Conservation (phyloP, 30 jellyfish, hydroid and myxozoan species). For the Nemopilema nomurai region DNA sequence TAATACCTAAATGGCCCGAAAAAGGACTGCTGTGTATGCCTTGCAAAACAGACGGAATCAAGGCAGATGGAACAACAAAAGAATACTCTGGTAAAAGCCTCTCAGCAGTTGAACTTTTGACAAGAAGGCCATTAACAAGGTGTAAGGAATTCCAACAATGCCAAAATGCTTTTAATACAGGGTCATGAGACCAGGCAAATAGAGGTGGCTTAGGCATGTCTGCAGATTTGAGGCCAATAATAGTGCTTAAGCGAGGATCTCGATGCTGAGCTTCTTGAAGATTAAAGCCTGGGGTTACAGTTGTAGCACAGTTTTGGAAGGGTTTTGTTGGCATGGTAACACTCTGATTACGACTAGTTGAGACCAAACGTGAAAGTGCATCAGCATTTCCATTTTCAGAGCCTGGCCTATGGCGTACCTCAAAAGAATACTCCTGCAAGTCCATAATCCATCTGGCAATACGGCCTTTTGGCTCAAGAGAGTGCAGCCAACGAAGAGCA, state of each 20-base stretch:
- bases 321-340: slow-evolving; percentile 6
- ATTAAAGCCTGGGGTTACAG: slow-evolving; percentile 14
- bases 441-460: slow-evolving; percentile 28
- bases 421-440: slow-evolving; percentile 7
- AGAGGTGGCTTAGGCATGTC: slow-evolving; percentile 36
- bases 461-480: slow-evolving; percentile 39
- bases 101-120: slow-evolving; percentile 31
- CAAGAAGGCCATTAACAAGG: slow-evolving; percentile 19
- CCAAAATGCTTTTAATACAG: slow-evolving; percentile 9
- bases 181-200: slow-evolving; percentile 32
- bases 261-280: slow-evolving; percentile 29
- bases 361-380: slow-evolving; percentile 43
- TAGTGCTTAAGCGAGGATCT: not conserved
- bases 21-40: slow-evolving; percentile 30
- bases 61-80: slow-evolving; percentile 15
- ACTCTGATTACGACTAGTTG: too few species aligned
- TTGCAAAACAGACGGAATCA: slow-evolving; percentile 14
- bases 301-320: slow-evolving; percentile 11
- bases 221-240: slow-evolving; percentile 35
- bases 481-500: slow-evolving; percentile 6
- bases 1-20: slow-evolving; percentile 46
- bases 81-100: slow-evolving; percentile 22
- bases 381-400: slow-evolving; percentile 30
- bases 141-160: slow-evolving; percentile 28
- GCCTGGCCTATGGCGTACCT: slow-evolving; percentile 45